Percentiles rank a stretch among this genome's conserved stretches.
These are phyloP conservation scores for Brachylomia viminalis DNA, from an alignment of 2,888 invertebrate genomes.

Conservation along the genomic window DNA sequence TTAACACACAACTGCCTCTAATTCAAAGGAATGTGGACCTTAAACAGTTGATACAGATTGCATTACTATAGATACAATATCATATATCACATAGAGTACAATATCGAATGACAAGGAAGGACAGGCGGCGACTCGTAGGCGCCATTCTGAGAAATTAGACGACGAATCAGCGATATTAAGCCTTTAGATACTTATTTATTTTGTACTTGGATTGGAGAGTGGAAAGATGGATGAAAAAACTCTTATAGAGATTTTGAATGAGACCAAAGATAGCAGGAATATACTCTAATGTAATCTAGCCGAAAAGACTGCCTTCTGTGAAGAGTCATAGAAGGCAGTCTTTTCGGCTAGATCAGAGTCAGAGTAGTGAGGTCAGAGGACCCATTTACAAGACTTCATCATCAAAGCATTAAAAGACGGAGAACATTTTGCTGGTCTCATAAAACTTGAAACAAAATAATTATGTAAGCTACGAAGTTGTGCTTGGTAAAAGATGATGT, in stretches of 20 bases:
- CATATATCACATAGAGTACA: constrained; percentile 48
- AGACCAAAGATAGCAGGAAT: background rate
- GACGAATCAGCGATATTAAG: constrained; percentile 50
- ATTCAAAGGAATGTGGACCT: constrained; percentile 61
- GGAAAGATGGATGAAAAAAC: background rate
- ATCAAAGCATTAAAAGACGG: no score
- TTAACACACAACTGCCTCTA: constrained; percentile 48
- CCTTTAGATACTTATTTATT: constrained; percentile 25
- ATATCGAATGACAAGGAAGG: constrained; percentile 47
- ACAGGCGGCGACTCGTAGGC: constrained; percentile 45
- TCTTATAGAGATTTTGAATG: background rate
- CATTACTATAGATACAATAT: constrained; percentile 39
- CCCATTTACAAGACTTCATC: no score
- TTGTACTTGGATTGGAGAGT: constrained; percentile 3
- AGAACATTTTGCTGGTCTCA: no score
- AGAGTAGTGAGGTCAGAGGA: no score
- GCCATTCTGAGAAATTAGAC: constrained; percentile 57
- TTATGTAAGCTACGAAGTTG: background rate
- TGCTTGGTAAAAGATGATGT: background rate
- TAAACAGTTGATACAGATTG: constrained; percentile 40
- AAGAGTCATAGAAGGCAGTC: no score
- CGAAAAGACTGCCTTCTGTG: background rate
- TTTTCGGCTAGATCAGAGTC: no score
- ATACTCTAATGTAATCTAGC: background rate
- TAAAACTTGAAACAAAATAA: background rate